Percentiles rank a stretch among this genome's conserved stretches.
Evolutionary conservation across 2,888 invertebrate genomes (phyloP).

Genomic region (Pseudococcus viburni): DNA sequence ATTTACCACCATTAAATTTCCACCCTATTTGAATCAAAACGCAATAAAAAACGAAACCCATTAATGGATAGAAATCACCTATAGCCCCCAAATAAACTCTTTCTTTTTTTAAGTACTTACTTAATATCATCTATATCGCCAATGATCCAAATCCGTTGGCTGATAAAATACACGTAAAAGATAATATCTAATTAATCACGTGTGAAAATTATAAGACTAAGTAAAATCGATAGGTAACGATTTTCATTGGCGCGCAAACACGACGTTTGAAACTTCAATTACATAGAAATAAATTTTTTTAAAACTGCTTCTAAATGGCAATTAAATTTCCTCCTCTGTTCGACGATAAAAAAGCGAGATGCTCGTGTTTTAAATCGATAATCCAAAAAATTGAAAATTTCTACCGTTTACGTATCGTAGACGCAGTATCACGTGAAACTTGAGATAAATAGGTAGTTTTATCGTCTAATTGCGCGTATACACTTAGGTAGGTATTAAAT

Average conservation of each 20-base stretch:
- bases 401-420: neutral
- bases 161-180: neutral
- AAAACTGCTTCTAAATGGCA: neutral
- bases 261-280: neutral
- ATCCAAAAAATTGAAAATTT: neutral
- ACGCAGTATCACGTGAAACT: neutral
- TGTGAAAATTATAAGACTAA: neutral
- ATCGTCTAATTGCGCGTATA: neutral
- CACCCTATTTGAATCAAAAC: too few species aligned
- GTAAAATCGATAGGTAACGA: slow-evolving; percentile 1
- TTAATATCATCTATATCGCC: neutral
- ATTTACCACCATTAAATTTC: too few species aligned
- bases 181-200: neutral
- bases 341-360: neutral
- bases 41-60: too few species aligned
- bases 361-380: neutral
- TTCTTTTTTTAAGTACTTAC: neutral
- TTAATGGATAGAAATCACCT: neutral
- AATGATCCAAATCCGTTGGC: neutral
- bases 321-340: neutral
- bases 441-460: neutral
- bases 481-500: neutral
- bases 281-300: neutral
- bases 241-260: neutral
- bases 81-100: neutral